Evolutionary conservation across 2,797 vertebrate species (phyloP).

Genomic region (Babyrousa celebensis): DNA sequence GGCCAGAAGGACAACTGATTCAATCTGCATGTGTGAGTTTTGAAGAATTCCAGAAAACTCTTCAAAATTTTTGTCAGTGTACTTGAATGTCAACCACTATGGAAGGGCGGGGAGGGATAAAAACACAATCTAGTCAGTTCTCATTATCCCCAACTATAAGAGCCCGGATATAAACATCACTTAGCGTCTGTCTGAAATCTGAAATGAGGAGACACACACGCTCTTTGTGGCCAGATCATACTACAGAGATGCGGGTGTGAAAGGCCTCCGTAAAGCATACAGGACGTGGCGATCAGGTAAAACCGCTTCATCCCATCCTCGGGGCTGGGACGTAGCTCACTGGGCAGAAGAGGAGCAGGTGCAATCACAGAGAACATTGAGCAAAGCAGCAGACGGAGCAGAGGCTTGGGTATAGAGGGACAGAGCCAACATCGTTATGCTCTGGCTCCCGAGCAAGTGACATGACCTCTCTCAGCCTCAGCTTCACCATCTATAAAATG

Average conservation of each 20-base stretch:
- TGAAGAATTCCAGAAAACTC: slow-evolving; percentile 37
- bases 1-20: slow-evolving; percentile 35
- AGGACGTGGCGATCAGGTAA: background rate
- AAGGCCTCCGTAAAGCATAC: background rate
- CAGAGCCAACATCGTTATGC: background rate
- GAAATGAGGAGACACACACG: background rate
- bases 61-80: slow-evolving; percentile 25
- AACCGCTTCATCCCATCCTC: background rate
- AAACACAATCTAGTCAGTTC: background rate
- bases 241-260: background rate
- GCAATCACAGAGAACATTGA: background rate
- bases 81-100: slow-evolving; percentile 35
- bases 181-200: background rate
- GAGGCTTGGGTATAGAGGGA: background rate
- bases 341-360: background rate
- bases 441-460: background rate
- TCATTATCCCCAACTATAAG: background rate
- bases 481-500: slow-evolving; percentile 51
- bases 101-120: background rate
- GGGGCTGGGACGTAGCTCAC: background rate
- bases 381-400: background rate
- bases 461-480: background rate
- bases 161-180: background rate
- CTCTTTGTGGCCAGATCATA: background rate
- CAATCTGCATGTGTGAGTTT: background rate